Conservation (phyloP, 23 tunicate species). For the Ciona savignyi region DNA sequence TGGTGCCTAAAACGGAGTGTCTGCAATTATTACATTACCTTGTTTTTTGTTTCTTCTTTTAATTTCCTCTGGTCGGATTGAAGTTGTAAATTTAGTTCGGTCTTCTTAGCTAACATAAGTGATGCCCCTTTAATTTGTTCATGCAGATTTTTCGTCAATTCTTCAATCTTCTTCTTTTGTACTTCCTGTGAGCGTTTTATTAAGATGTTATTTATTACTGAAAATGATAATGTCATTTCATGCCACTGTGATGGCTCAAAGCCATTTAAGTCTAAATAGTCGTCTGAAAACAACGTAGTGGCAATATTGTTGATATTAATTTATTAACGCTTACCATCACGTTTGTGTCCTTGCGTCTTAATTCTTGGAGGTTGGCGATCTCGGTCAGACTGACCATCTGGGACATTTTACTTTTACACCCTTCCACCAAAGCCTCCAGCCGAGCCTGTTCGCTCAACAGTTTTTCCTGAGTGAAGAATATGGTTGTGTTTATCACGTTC, state of each 20-base stretch:
- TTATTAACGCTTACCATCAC: conserved; percentile 23
- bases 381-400: conserved; percentile 55
- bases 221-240: no score
- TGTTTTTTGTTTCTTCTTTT: conserved; percentile 12
- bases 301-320: no score
- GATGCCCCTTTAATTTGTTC: conserved; percentile 63
- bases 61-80: conserved; percentile 10
- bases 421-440: conserved; percentile 40
- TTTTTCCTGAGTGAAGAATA: conserved; percentile 33
- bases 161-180: conserved; percentile 38
- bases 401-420: conserved; percentile 25
- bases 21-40: background rate
- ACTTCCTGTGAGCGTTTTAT: conserved; percentile 50
- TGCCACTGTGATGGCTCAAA: background rate
- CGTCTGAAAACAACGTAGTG: no score
- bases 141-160: conserved; percentile 28
- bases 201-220: no score
- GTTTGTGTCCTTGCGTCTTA: conserved; percentile 36
- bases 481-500: no score
- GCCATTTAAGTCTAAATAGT: background rate
- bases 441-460: conserved; percentile 9
- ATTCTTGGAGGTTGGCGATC: conserved; percentile 39
- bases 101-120: conserved; percentile 32
- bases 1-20: background rate
- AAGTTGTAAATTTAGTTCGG: conserved; percentile 34